Evolutionary conservation across 2,797 vertebrate species (phyloP).

Genomic region (Echiichthys vipera): DNA sequence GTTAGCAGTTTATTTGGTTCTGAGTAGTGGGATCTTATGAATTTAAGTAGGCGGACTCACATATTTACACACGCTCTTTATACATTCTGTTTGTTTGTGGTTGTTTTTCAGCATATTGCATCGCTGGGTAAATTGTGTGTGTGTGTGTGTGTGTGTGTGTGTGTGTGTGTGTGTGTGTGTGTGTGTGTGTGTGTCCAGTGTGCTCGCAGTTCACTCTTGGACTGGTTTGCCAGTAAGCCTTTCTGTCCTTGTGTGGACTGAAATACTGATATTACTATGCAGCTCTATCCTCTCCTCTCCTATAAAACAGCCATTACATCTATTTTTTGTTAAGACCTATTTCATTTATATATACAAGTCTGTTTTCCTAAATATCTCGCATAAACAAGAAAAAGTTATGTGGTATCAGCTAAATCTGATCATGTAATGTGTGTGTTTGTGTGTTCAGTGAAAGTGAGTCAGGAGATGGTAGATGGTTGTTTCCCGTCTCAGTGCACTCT

Average conservation of each 20-base stretch:
- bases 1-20: not conserved
- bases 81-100: not conserved
- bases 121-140: not conserved
- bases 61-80: not conserved
- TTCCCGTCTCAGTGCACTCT: slow-evolving; percentile 77
- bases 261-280: slow-evolving; percentile 2
- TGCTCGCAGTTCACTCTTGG: slow-evolving; percentile 9
- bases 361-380: not conserved
- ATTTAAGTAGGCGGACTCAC: not conserved
- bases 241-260: slow-evolving; percentile 18
- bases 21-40: not conserved
- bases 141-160: slow-evolving; percentile 9
- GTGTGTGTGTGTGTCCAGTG: not conserved
- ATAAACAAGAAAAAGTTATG: not conserved
- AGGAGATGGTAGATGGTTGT: slow-evolving; percentile 68
- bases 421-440: slow-evolving; percentile 26
- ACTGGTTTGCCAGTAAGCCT: slow-evolving; percentile 14
- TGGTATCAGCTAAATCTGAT: not conserved
- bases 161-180: not conserved
- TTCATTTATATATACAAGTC: not conserved
- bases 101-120: slow-evolving; percentile 2
- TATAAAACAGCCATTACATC: not conserved
- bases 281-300: not conserved
- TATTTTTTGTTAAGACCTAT: not conserved
- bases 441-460: slow-evolving; percentile 49